Base-by-base conservation (phyloP, 2,888 invertebrate genomes). In the Atrina japonica region DNA sequence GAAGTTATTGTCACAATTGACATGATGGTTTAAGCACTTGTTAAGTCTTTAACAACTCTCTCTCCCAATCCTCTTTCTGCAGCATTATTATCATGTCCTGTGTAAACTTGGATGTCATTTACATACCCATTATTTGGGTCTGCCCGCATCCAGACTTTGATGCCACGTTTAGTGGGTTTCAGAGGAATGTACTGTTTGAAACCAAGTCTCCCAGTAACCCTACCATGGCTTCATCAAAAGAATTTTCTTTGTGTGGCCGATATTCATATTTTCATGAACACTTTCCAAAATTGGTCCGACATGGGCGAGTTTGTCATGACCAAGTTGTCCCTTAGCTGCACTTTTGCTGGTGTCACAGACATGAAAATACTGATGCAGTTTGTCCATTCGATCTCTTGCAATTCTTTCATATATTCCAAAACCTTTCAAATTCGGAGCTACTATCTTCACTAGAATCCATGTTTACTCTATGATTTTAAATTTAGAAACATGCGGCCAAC, bases 61-160 rank as follows among this genome's bases (percentile, higher is more conserved):
- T 35, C 41, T 14, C 52, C 64, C 11, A 53, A 41, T 6, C 25
- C 29, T 23, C 5, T 14, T 25, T 56, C 56, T 47, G 65, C 21
- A 3, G 23, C 11, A 21, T 50, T 49, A 6, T 21, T 40, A 5
- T 18, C 30, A 35, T 50, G 47, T 59, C 66, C 66, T 25, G 75
- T 73, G 45, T 77, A 77, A 2, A 72, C 53, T 30, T 74, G 69
- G 35, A 67, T 65, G 1, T 72, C 70, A 60, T 68, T 66, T 2
- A 45, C 47, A 47, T 65, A 75, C 11, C 75, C 77, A 64, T 73
- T 75, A 1, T 53, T n/a, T 5, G 73, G 70, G 30, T 73, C 72
- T 14, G 74, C 75, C 11, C 70, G 6, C 53, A 73, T 35, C 77
- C 75, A 75, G 0, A 75, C 71, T 58, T 75, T 73, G 14, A 73